Evolutionary conservation across 2,797 vertebrate genomes (phyloP).

Genomic region (Aeoliscus strigatus): DNA sequence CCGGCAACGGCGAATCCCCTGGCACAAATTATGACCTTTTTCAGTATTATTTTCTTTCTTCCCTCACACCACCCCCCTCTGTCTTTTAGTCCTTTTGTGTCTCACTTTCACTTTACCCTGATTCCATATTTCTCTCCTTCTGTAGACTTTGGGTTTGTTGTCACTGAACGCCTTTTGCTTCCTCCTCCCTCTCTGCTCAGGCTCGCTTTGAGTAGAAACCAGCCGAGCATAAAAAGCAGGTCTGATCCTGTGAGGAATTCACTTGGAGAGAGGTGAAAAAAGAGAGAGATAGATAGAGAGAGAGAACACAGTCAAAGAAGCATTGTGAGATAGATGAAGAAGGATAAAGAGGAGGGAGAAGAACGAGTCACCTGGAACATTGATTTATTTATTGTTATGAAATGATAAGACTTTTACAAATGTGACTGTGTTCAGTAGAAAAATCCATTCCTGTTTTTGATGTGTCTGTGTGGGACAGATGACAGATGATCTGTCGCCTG

Average conservation of each 20-base stretch:
- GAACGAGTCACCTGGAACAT: constrained; percentile 17
- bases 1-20: constrained; percentile 69
- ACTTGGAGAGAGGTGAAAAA: constrained; percentile 23
- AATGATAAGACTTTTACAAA: constrained; percentile 25
- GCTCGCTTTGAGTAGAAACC: constrained; percentile 58
- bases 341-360: constrained; percentile 15
- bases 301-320: constrained; percentile 30
- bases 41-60: constrained; percentile 46
- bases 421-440: constrained; percentile 17
- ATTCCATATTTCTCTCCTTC: constrained; percentile 20
- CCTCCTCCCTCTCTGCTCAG: constrained; percentile 19
- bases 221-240: constrained; percentile 75
- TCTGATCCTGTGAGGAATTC: constrained; percentile 82
- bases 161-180: constrained; percentile 17
- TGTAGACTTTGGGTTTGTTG: constrained; percentile 33
- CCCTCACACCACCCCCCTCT: constrained; percentile 4
- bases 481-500: constrained; percentile 47
- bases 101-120: constrained; percentile 21
- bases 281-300: constrained; percentile 16
- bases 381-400: constrained; percentile 17
- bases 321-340: constrained; percentile 14
- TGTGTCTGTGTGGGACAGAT: constrained; percentile 17
- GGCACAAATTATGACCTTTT: constrained; percentile 66
- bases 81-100: constrained; percentile 9
- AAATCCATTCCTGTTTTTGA: constrained; percentile 33